Evolutionary conservation across 2,888 invertebrate species (phyloP), one percentile per base, ranked within the genome.

Genomic region (Hecatera dysodea): DNA sequence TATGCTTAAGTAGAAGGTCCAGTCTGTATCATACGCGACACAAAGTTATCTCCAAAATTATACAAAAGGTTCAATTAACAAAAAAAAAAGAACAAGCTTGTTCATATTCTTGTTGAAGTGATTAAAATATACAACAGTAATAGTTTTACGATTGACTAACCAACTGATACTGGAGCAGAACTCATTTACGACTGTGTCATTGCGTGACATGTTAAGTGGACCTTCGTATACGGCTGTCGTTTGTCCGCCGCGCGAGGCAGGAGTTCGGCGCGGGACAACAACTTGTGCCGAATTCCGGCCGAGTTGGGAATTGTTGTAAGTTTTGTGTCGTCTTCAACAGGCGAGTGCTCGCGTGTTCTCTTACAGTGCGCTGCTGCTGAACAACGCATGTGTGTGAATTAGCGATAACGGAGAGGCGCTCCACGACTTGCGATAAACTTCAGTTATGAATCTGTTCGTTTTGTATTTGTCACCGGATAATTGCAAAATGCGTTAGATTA

Each of bases 281-380:
- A 67, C 50, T 67, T 67, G 52, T 67, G 55, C 55, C 72, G 11
- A 56, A 73, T 67, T 55, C 61, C 50, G 33, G 29, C 46, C 55
- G 63, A 74, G 67, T 65, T 77, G 27, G 29, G 52, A 48, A 62
- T 80, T 74, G 75, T 75, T 65, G 48, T 27, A 57, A 80, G 75
- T 77, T 74, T 50, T 42, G 63, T 67, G 59, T 60, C 12, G 73
- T 55, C 46, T 33, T 67, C 50, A 74, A 64, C 67, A 74, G 55
- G 60, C 64, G 75, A 48, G 9, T 36, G 56, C 12, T 52, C 24
- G 24, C 22, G 52, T 39, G 36, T 17, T 36, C 33, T 15, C 17
- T 42, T 22, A 11, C 42, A n/a, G 42, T 5, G 24, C 9, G 27
- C 22, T 53, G 52, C n/a, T 36, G 19, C 57, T 46, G 22, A 42